A percentile compares a stretch with the other conserved stretches of the same genome.
phyloP scores from a whole-genome alignment of 2,888 invertebrate species.

The Allacma fusca region DNA sequence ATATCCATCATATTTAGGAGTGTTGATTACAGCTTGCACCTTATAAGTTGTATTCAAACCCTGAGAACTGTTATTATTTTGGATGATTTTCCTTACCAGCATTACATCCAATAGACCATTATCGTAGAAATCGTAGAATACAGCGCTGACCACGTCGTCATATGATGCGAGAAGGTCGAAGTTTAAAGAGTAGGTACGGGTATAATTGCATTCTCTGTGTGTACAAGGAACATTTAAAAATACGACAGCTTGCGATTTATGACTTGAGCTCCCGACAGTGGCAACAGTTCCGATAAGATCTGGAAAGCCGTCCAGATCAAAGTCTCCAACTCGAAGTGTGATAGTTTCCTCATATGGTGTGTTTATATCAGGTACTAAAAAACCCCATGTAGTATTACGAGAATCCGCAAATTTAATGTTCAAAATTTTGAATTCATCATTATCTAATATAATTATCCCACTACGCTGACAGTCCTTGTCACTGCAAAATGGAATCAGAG shows the following conservation, averaged over 20 bases:
- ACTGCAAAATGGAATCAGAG: conserved; percentile 84
- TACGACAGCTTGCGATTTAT: conserved; percentile 72
- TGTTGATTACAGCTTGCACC: conserved; percentile 84
- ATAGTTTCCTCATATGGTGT: conserved; percentile 74
- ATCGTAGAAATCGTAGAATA: conserved; percentile 93
- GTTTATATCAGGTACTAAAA: conserved; percentile 68
- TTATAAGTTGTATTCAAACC: conserved; percentile 66
- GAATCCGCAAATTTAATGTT: conserved; percentile 77
- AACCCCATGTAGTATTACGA: conserved; percentile 73
- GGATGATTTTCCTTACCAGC: conserved; percentile 67
- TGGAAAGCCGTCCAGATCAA: conserved; percentile 95
- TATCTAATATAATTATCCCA: conserved; percentile 32
- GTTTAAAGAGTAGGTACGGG: conserved; percentile 78
- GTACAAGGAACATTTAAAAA: conserved; percentile 81
- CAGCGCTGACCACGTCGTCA: conserved; percentile 78
- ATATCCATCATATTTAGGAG: conserved; percentile 90
- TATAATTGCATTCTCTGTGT: conserved; percentile 70
- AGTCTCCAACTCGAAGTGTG: conserved; percentile 87
- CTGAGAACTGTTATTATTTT: conserved; percentile 52
- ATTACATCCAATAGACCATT: conserved; percentile 92
- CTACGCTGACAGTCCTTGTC: conserved; percentile 70
- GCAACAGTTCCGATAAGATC: conserved; percentile 80
- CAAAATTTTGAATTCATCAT: conserved; percentile 72
- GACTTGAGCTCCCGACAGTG: conserved; percentile 61
- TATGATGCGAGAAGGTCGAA: conserved; percentile 80